A percentile compares a stretch with the other conserved stretches of the same genome.
Evolutionary conservation across 2,888 invertebrate genomes (phyloP).

Genomic region (Elgonia sp.): DNA sequence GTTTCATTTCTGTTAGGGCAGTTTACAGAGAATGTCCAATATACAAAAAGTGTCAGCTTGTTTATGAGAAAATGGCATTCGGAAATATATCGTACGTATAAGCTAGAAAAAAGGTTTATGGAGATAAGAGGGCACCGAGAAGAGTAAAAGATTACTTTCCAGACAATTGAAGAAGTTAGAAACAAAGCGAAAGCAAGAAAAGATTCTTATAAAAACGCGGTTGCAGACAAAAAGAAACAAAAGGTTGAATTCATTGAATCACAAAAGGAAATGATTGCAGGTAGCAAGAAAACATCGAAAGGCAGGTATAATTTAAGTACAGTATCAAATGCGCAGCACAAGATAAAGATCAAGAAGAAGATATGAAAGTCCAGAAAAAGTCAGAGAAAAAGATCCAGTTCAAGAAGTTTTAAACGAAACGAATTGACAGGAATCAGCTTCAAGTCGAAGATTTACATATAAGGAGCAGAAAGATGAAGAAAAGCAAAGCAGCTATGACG

Average conservation of each 20-base stretch:
- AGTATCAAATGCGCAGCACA: neutral
- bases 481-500: too few species aligned
- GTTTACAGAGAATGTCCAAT: neutral
- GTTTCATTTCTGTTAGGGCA: too few species aligned
- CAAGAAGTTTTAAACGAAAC: too few species aligned
- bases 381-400: too few species aligned
- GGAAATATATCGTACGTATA: slow-evolving; percentile 50
- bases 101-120: slow-evolving; percentile 34
- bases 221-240: neutral
- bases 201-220: slow-evolving; percentile 20
- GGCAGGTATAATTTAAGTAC: neutral
- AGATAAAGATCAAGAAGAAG: too few species aligned
- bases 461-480: too few species aligned
- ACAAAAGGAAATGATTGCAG: too few species aligned
- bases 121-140: neutral
- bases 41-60: neutral
- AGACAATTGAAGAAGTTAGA: slow-evolving; percentile 10
- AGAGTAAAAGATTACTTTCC: slow-evolving; percentile 47
- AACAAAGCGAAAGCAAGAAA: neutral
- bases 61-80: neutral
- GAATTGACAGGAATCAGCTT: too few species aligned
- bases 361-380: too few species aligned
- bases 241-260: too few species aligned
- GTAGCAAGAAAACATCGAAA: too few species aligned
- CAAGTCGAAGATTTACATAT: too few species aligned